Evolutionary conservation across 2,888 invertebrate species (phyloP).

Genomic region (Homarus gammarus): DNA sequence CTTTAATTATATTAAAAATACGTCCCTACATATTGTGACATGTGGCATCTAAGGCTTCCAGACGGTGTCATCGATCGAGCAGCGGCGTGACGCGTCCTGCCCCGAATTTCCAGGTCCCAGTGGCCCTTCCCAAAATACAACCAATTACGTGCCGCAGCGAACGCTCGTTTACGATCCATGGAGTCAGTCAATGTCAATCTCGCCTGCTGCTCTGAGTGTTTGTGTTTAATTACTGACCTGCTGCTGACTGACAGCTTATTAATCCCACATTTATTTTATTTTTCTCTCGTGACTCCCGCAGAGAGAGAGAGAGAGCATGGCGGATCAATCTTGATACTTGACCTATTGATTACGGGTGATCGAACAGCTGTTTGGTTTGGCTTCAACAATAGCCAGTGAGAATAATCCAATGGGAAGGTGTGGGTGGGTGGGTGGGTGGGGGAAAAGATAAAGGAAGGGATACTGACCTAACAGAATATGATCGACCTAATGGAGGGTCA

Average conservation of each 20-base stretch:
- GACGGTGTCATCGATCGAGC: background rate
- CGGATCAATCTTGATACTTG: background rate
- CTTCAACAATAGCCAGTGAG: background rate
- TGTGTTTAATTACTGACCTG: background rate
- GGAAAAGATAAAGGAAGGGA: too few species aligned
- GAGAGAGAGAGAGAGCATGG: background rate
- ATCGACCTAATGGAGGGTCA: background rate
- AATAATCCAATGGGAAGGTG: background rate
- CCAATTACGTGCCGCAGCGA: background rate
- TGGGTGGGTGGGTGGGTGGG: too few species aligned
- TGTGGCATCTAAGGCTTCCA: background rate
- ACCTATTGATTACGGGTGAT: background rate
- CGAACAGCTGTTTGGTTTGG: background rate
- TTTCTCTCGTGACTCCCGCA: background rate
- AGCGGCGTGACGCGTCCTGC: background rate
- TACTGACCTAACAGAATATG: background rate
- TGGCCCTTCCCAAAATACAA: background rate
- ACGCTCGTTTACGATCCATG: background rate
- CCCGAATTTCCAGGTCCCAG: background rate
- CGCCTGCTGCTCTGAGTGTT: background rate
- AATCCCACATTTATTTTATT: background rate
- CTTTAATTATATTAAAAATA: background rate
- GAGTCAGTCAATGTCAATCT: slow-evolving; percentile 9
- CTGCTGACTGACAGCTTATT: background rate
- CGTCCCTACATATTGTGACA: background rate